A percentile compares a stretch with the other conserved stretches of the same genome.
Conservation (phyloP, 2,888 invertebrate genomes). For the Cantharis flavilabris region DNA sequence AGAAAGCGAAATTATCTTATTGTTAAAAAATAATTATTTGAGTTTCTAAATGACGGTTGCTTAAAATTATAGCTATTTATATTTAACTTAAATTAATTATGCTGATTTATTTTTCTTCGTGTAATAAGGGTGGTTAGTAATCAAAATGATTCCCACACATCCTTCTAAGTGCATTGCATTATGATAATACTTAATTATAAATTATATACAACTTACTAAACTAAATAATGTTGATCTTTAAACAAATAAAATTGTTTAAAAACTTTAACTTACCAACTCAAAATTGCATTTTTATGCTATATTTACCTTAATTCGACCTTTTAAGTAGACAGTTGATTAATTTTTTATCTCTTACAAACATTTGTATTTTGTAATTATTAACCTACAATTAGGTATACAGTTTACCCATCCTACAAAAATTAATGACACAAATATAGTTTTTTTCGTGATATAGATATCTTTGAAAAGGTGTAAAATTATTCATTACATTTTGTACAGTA, state of each 20-base stretch:
- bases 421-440: slow-evolving; percentile 6
- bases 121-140: not conserved
- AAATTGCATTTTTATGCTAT: not conserved
- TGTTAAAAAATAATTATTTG: not conserved
- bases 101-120: not conserved
- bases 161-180: not conserved
- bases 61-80: not conserved
- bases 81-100: not conserved
- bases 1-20: not conserved
- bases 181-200: not conserved
- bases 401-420: slow-evolving; percentile 11
- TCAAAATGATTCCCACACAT: not conserved
- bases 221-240: not conserved
- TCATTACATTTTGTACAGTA: slow-evolving; percentile 14
- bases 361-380: not conserved
- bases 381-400: slow-evolving; percentile 1
- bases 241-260: not conserved
- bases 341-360: not conserved
- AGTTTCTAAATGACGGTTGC: not conserved
- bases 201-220: not conserved
- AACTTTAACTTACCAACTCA: not conserved
- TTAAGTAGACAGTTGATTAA: not conserved
- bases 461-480: slow-evolving; percentile 12
- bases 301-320: not conserved
- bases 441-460: slow-evolving; percentile 12